Evolutionary conservation across 1,140 invertebrate species (phyloP), one percentile per base, ranked within the genome.

Genomic region (Drosophila repletoides): DNA sequence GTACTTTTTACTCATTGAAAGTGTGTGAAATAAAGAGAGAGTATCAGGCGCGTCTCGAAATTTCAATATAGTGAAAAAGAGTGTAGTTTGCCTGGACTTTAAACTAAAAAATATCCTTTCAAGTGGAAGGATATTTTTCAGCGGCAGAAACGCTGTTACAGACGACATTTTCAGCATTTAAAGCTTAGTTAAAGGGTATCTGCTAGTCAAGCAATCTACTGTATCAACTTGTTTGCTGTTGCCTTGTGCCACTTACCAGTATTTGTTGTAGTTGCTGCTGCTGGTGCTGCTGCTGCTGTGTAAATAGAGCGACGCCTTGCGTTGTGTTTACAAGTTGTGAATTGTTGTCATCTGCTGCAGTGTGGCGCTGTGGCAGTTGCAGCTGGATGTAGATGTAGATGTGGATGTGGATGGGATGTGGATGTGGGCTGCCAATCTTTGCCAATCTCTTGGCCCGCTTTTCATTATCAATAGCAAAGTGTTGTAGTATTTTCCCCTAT

Each of bases 291-390:
- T 55, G 36, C 5, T 43, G 29, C 46, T 55, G 28, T 33, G 79
- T 65, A 84, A 84, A 83, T 83, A 74, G 60, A 64, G 38, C 72
- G 66, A 58, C 70, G 70, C 64, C 74, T 77, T 56, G 74, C 61
- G 70, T 73, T 63, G 70, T 84, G 80, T 84, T 84, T 84, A 84
- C 79, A 84, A 68, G 56, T 79, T 84, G 79, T 60, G 74, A 79
- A 84, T 75, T 71, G 79, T 73, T 77, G 79, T 79, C 77, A 84
- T 65, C 66, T 71, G 61, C 52, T 38, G 51, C 19, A 38, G 52
- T 51, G n/a, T 52, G 29, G 14, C n/a, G n/a, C n/a, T n/a, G n/a
- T n/a, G 22, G 15, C 9, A 26, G 36, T 29, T 34, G 29, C n/a
- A 22, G 48, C 14, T 43, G 48, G n/a, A n/a, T n/a, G n/a, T n/a